phyloP scores from a whole-genome alignment of 2,113 vertebrate genomes.

The Lamprologus ornatipinnis region DNA sequence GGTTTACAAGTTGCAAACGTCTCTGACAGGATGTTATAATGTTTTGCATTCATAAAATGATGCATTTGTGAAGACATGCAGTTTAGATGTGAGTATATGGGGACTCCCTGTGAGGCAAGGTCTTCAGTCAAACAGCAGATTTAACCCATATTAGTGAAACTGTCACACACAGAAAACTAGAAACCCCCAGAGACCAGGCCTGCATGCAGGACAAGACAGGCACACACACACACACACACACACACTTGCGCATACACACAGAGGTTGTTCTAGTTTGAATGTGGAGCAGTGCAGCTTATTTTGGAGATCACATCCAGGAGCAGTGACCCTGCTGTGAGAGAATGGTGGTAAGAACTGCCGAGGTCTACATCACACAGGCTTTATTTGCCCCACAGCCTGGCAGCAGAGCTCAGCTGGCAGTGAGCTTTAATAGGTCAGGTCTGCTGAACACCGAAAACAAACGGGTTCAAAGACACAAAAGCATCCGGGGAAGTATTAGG shows the following conservation, averaged over 20 bases:
- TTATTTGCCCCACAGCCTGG: slow-evolving; percentile 7
- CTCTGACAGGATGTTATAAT: neutral
- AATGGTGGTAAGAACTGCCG: neutral
- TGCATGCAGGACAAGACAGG: neutral
- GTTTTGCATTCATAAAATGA: neutral
- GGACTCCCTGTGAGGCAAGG: neutral
- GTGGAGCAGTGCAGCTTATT: slow-evolving; percentile 34
- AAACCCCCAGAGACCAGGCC: neutral
- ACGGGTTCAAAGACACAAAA: neutral
- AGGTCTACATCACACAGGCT: neutral
- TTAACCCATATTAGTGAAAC: neutral
- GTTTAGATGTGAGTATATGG: neutral
- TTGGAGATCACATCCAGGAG: slow-evolving; percentile 5
- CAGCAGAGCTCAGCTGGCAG: slow-evolving; percentile 18
- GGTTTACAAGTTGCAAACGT: neutral
- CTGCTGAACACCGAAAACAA: neutral
- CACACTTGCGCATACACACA: neutral
- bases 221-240: neutral
- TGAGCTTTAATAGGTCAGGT: neutral
- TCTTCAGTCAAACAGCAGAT: neutral
- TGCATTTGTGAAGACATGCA: neutral
- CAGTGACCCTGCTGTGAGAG: neutral
- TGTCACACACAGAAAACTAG: neutral
- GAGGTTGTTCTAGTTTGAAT: slow-evolving; percentile 28
- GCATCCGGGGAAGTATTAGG: neutral